Percentiles rank a stretch among this genome's conserved stretches.
These are phyloP conservation scores for Pyxicephalus adspersus DNA, from an alignment of 2,113 vertebrate species.

Conservation along the genomic window DNA sequence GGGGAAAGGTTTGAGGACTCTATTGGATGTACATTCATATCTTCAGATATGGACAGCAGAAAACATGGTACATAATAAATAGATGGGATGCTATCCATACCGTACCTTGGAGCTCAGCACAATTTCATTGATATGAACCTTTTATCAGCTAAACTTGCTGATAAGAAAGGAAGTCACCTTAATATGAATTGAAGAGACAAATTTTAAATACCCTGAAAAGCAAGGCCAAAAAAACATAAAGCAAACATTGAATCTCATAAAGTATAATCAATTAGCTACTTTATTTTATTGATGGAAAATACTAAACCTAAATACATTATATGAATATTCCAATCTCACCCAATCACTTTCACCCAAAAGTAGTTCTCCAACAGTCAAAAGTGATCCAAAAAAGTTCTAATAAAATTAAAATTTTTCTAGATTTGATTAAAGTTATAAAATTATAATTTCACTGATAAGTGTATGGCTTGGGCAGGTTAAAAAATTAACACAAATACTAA, in stretches of 20 bases:
- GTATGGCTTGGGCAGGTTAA: too few relatives aligned
- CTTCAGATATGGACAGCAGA: background rate
- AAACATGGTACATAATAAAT: background rate
- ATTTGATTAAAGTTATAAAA: too few relatives aligned
- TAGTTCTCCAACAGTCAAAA: too few relatives aligned
- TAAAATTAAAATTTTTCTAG: too few relatives aligned
- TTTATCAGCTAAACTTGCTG: slow-evolving; percentile 72
- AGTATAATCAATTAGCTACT: slow-evolving; percentile 74
- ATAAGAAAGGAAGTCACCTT: slow-evolving; percentile 83
- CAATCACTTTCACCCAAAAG: too few relatives aligned
- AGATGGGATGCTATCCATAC: background rate
- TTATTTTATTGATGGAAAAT: slow-evolving; percentile 35
- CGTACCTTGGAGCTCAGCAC: background rate
- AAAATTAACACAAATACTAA: too few relatives aligned
- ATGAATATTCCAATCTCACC: too few relatives aligned
- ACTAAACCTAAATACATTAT: too few relatives aligned
- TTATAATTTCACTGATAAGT: too few relatives aligned
- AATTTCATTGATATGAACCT: slow-evolving; percentile 71
- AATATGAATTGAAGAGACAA: slow-evolving; percentile 76
- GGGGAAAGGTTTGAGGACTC: slow-evolving; percentile 55
- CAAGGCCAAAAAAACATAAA: slow-evolving; percentile 76
- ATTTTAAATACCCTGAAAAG: slow-evolving; percentile 73
- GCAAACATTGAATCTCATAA: slow-evolving; percentile 82
- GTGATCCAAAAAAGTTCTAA: too few relatives aligned
- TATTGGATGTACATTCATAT: background rate